These are phyloP conservation scores for Anniella stebbinsi DNA, from an alignment of 2,797 vertebrate species.

Conservation along the genomic window DNA sequence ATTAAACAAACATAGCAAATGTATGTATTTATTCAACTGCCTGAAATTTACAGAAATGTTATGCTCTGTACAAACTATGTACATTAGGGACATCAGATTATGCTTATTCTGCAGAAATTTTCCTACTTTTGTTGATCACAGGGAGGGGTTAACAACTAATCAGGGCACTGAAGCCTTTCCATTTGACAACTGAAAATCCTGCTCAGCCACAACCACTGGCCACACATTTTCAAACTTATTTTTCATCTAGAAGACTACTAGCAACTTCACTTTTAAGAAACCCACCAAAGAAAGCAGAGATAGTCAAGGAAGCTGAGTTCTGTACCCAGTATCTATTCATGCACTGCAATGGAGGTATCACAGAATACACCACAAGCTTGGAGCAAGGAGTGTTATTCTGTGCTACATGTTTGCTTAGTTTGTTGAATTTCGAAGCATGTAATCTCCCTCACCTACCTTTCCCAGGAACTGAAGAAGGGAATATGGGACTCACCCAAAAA, in stretches of 20 bases:
- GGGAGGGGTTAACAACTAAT: background rate
- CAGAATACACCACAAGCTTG: background rate
- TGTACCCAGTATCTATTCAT: background rate
- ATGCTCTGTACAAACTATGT: background rate
- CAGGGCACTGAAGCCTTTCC: background rate
- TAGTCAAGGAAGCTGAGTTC: background rate
- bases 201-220: background rate
- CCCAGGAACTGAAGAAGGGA: background rate
- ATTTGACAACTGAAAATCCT: background rate
- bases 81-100: background rate
- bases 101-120: background rate
- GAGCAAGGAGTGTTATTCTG: background rate
- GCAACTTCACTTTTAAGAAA: background rate
- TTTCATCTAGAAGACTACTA: background rate
- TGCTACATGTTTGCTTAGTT: background rate
- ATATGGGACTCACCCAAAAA: background rate
- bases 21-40: background rate
- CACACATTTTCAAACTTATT: background rate
- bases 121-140: background rate
- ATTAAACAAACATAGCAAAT: background rate
- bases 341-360: background rate
- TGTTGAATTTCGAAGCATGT: background rate
- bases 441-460: accelerated
- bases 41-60: background rate
- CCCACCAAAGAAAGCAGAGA: background rate